Evolutionary conservation across 2,113 vertebrate species (phyloP), one percentile per base, ranked within the genome.

Genomic region (Guaruba guarouba): DNA sequence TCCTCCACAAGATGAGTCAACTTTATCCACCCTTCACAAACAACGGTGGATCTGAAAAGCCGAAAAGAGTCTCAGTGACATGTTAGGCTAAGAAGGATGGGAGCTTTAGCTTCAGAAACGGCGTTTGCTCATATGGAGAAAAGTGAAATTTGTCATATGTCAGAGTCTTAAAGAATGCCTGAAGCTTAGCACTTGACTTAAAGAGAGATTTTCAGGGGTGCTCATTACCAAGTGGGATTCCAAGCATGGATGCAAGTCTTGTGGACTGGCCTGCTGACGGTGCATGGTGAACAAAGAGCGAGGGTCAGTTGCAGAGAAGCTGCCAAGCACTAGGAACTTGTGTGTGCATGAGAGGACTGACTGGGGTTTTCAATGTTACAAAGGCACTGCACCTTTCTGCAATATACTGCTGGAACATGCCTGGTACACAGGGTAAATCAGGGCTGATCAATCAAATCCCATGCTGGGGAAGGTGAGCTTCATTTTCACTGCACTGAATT

Each of bases 251-350:
- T 39, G 28, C 33, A 24, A 78, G 44, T 28, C 31, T 49, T 39
- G n/a, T 44, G 24, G 35, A 25, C 6, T 23, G 59, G 31, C 28
- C 23, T 64, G 39, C 22, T 73, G 52, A n/a, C 6, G n/a, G 15
- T 31, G 9, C 15, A 43, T 0, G 0, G n/a, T 33, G 41, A 74
- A 33, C 12, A 37, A 46, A 44, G 46, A 49, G 49, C 23, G 83
- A 13, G 11, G 22, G 11, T 6, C 0, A 0, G 71, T 54, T 14
- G 13, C 0, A 57, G 63, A n/a, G 49, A 62, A 66, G 37, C 51
- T 8, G 14, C 15, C 64, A 73, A 59, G 27, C 57, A 33, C 31
- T 64, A 54, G 17, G 49, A 33, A 13, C 39, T 79, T n/a, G 10
- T 8, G 31, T 1, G 7, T 24, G 37, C 25, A 13, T 7, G 64